Conservation (phyloP, 2,113 vertebrate genomes). For the Eupsittula cactorum region DNA sequence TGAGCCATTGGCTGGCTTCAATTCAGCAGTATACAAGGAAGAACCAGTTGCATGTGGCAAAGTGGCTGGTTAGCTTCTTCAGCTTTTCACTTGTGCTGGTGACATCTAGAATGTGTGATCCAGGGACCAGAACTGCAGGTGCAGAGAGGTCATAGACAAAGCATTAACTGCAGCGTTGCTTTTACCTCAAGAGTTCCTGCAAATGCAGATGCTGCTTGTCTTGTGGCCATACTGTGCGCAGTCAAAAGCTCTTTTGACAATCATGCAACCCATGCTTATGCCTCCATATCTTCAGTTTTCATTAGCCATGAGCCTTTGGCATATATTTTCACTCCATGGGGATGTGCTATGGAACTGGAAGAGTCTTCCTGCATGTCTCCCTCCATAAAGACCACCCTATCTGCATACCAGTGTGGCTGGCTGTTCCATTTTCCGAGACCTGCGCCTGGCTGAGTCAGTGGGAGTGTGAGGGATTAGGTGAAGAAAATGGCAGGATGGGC, state of each 20-base stretch:
- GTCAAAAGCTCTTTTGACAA: neutral
- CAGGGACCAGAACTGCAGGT: neutral
- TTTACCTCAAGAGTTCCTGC: neutral
- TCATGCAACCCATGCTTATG: neutral
- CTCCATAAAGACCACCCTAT: neutral
- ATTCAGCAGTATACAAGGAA: neutral
- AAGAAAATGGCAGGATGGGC: neutral
- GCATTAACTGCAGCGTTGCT: neutral
- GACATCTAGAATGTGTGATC: neutral
- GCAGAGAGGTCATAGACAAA: neutral
- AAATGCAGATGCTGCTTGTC: neutral
- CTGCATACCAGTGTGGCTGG: neutral
- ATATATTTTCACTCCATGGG: neutral
- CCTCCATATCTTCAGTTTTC: accelerated
- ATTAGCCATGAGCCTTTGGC: neutral
- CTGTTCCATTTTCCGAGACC: neutral
- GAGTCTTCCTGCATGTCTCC: neutral
- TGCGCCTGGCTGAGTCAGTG: neutral
- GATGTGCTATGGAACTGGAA: neutral
- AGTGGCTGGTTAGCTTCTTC: neutral
- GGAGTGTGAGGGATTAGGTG: neutral
- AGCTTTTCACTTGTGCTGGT: neutral
- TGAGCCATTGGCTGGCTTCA: neutral
- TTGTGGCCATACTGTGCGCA: too few species aligned
- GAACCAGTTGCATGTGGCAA: neutral